Evolutionary conservation across 2,797 vertebrate genomes (phyloP).

Genomic region (Bucorvus abyssinicus): DNA sequence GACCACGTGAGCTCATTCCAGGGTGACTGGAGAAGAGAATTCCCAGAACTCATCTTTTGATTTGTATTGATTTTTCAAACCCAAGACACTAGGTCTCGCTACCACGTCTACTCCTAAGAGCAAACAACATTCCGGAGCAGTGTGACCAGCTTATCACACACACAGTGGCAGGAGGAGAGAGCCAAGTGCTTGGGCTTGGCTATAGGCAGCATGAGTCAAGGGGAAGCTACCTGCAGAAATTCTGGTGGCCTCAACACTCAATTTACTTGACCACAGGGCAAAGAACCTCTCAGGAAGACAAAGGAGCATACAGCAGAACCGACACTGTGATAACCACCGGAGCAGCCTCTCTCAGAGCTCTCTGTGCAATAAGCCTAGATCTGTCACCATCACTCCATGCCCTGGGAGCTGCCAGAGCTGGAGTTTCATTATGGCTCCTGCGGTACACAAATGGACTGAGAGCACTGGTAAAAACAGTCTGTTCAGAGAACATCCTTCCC

Average conservation of each 20-base stretch:
- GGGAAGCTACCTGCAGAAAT: neutral
- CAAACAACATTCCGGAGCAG: neutral
- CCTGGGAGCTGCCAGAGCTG: neutral
- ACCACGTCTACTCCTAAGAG: neutral
- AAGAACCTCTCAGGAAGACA: neutral
- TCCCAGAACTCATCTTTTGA: neutral
- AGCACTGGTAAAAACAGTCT: neutral
- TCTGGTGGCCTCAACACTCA: neutral
- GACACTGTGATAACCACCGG: neutral
- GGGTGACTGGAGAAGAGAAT: neutral
- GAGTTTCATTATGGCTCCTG: neutral
- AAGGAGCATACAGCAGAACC: neutral
- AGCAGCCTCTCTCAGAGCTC: neutral
- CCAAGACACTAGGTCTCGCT: neutral
- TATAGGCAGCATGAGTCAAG: neutral
- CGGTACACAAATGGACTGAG: neutral
- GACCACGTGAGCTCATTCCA: neutral
- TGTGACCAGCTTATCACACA: neutral
- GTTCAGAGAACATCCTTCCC: neutral
- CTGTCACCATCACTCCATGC: neutral
- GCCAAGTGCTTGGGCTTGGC: neutral
- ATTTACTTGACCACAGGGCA: neutral
- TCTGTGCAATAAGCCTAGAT: neutral
- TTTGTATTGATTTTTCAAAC: neutral
- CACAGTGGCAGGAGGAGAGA: neutral